Percentiles rank a stretch among this genome's conserved stretches.
Evolutionary conservation across 2,797 vertebrate species (phyloP).

Genomic region (Gambelia wislizenii): DNA sequence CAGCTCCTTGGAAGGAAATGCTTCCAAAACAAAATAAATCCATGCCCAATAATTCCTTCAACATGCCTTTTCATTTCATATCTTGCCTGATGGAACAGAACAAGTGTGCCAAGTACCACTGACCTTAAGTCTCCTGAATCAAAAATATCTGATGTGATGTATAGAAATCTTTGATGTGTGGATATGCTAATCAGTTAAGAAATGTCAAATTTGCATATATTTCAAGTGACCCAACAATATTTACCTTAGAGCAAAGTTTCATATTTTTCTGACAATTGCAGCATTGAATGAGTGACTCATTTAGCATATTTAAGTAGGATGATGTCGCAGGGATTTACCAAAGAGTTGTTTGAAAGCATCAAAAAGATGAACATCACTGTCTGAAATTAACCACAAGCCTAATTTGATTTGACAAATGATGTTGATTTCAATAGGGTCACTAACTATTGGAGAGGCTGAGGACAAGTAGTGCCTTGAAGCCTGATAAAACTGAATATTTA

Average conservation of each 20-base stretch:
- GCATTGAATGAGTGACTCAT: slow-evolving; percentile 87
- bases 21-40: slow-evolving; percentile 56
- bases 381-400: slow-evolving; percentile 83
- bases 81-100: slow-evolving; percentile 71
- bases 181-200: slow-evolving; percentile 92
- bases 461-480: slow-evolving; percentile 84
- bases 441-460: slow-evolving; percentile 78
- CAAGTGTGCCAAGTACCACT: slow-evolving; percentile 76
- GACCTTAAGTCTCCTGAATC: slow-evolving; percentile 79
- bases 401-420: slow-evolving; percentile 91
- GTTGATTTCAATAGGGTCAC: slow-evolving; percentile 85
- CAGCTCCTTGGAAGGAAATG: slow-evolving; percentile 31
- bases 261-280: slow-evolving; percentile 90
- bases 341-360: slow-evolving; percentile 80
- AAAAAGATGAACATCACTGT: slow-evolving; percentile 86
- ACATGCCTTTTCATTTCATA: slow-evolving; percentile 66
- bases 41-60: slow-evolving; percentile 62
- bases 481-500: slow-evolving; percentile 83
- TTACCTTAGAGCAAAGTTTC: slow-evolving; percentile 88
- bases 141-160: slow-evolving; percentile 79
- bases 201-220: slow-evolving; percentile 99
- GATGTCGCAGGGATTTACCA: slow-evolving; percentile 84
- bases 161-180: slow-evolving; percentile 85
- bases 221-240: slow-evolving; percentile 88
- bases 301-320: slow-evolving; percentile 86